phyloP scores from a whole-genome alignment of 2,113 vertebrate species.

The Lutjanus erythropterus region DNA sequence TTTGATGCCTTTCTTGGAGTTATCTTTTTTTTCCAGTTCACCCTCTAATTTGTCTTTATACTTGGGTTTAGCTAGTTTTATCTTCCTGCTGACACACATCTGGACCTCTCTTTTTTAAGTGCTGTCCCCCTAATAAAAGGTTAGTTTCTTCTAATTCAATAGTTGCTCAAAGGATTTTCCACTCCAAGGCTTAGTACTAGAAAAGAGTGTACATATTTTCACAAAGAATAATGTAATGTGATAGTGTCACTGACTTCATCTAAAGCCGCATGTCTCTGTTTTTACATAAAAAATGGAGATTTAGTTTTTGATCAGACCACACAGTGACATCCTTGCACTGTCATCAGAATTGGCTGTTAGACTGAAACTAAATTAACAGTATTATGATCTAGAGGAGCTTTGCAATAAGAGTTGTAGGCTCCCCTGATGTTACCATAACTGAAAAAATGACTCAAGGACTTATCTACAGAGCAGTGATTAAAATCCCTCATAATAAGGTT shows the following conservation, averaged over 20 bases:
- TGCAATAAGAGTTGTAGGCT: neutral
- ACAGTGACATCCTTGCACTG: neutral
- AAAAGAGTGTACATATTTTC: neutral
- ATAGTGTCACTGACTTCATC: neutral
- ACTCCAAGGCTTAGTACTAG: neutral
- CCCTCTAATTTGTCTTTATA: no score
- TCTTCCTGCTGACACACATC: neutral
- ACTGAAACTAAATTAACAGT: neutral
- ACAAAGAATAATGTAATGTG: neutral
- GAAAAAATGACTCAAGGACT: no score
- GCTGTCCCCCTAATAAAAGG: neutral
- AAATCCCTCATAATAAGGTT: no score
- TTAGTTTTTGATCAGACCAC: neutral
- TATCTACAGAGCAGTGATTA: no score
- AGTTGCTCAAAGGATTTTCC: no score
- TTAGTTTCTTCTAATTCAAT: no score
- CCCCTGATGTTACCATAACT: neutral
- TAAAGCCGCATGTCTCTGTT: neutral
- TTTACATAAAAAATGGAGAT: neutral
- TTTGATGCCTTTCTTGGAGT: neutral
- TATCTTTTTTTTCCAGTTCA: no score
- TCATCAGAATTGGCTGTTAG: neutral
- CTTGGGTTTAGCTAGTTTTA: neutral
- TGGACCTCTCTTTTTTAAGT: neutral
- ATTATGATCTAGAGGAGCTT: neutral